Evolutionary conservation across 2,888 invertebrate genomes (phyloP).

Genomic region (Stegophylla sp.): DNA sequence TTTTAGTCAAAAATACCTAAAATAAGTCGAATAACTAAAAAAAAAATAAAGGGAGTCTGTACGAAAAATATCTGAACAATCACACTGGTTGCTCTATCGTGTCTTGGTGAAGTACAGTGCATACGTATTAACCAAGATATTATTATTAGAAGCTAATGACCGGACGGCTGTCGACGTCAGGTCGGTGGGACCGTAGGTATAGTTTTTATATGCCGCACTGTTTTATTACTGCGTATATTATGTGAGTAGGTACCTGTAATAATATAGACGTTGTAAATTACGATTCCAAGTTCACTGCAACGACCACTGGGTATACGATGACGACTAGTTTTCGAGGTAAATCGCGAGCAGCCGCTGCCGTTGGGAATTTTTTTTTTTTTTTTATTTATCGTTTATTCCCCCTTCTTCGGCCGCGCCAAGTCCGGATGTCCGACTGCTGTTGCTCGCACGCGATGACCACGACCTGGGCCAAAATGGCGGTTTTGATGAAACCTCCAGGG

Average conservation of each 20-base stretch:
- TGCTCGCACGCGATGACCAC: conserved; percentile 8
- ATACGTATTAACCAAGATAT: conserved; percentile 7
- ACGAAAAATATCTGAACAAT: too few species aligned
- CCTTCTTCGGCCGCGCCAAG: neutral
- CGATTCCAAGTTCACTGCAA: conserved; percentile 7
- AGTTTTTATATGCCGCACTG: neutral
- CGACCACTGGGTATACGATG: too few species aligned
- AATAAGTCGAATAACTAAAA: too few species aligned
- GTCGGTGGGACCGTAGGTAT: neutral
- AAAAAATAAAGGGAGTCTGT: too few species aligned
- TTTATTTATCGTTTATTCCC: neutral
- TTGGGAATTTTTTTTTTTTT: conserved; percentile 1
- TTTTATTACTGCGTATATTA: too few species aligned
- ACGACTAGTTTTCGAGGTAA: conserved; percentile 14
- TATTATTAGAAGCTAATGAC: conserved; percentile 42
- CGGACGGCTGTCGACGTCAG: conserved; percentile 20
- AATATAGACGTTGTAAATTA: conserved; percentile 25
- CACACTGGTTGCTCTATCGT: too few species aligned
- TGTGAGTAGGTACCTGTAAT: too few species aligned
- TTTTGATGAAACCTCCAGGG: too few species aligned
- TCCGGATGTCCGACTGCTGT: too few species aligned
- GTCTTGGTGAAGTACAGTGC: too few species aligned
- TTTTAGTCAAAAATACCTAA: too few species aligned
- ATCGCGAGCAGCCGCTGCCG: neutral
- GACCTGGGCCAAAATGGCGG: too few species aligned